Evolutionary conservation across 35 echinoderm and acorn worm species (phyloP), one percentile per base, ranked within the genome.

Genomic region (Heliocidaris erythrogramma): DNA sequence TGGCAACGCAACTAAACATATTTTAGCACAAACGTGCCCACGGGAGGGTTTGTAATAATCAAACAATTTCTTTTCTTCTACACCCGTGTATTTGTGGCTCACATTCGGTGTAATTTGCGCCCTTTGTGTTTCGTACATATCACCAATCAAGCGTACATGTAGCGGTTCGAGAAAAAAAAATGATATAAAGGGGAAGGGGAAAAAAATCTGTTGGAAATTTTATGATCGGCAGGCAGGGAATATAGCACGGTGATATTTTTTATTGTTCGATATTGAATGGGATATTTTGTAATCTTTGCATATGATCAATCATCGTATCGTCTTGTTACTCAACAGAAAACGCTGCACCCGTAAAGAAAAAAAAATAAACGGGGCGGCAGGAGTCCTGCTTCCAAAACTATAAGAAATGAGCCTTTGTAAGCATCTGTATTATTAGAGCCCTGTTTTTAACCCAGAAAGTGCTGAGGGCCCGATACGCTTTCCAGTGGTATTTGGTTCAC

Each of bases 221-320:
- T 78, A n/a, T 78, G 65, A 78, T 78, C 18, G 65, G 65, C 65
- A 78, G 65, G 21, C 65, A 7, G 21, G 65, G 65, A 7, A n/a
- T 78, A 27, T 78, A 27, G 65, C 65, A 27, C 7, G 18, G 27
- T 78, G 18, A 78, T 78, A 78, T 42, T 3, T 42, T 42, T 42
- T 42, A 42, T 78, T 78, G 65, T 78, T 78, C 21, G 65, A 24
- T 7, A 27, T 78, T 78, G 65, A 78, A 78, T 78, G 27, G 65
- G 65, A 42, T 78, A 78, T 78, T 78, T 78, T 78, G 65, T 78
- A 78, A 78, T 78, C 65, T 78, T 78, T 78, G 65, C n/a, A 78
- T 6, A 78, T 78, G 65, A 78, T 78, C 65, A 78, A 78, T 78
- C 65, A 78, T 78, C 0, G 27, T 78, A 27, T 21, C 7, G 65